These are phyloP conservation scores for Limnothrissa miodon DNA, from an alignment of 2,113 vertebrate genomes.

Conservation along the genomic window DNA sequence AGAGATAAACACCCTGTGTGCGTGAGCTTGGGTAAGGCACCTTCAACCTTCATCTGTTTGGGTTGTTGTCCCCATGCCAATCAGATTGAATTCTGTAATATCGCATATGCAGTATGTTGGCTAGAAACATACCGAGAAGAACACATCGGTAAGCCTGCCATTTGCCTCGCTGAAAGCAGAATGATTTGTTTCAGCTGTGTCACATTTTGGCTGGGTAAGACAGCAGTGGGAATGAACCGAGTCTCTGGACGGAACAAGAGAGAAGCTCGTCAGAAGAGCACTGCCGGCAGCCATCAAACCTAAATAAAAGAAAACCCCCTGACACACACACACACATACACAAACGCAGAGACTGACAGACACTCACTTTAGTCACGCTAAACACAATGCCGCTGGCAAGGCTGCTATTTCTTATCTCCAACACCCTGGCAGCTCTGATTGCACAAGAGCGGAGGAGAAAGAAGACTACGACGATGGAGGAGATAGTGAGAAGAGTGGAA, in stretches of 20 bases:
- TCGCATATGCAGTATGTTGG: not conserved
- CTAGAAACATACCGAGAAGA: not conserved
- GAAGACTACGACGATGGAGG: not conserved
- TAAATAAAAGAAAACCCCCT: not conserved
- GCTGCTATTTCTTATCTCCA: conserved; percentile 30
- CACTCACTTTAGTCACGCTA: not conserved
- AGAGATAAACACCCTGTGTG: not conserved
- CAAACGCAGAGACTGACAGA: not conserved
- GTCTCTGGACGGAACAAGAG: not conserved
- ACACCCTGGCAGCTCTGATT: conserved; percentile 29
- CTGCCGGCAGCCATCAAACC: not conserved
- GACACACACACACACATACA: not conserved
- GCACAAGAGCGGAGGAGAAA: not conserved
- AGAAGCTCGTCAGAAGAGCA: not conserved
- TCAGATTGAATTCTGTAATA: not conserved
- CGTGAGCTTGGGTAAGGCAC: not conserved
- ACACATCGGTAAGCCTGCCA: not conserved
- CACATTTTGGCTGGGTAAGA: not conserved
- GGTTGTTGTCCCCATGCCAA: not conserved
- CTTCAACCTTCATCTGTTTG: not conserved
- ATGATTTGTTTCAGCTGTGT: not conserved
- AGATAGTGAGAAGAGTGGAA: not conserved
- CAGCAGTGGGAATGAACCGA: not conserved
- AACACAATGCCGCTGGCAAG: conserved; percentile 31
- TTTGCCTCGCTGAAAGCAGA: not conserved